These are phyloP conservation scores for Andrena bicolor DNA, from an alignment of 2,888 invertebrate genomes.

Conservation along the genomic window DNA sequence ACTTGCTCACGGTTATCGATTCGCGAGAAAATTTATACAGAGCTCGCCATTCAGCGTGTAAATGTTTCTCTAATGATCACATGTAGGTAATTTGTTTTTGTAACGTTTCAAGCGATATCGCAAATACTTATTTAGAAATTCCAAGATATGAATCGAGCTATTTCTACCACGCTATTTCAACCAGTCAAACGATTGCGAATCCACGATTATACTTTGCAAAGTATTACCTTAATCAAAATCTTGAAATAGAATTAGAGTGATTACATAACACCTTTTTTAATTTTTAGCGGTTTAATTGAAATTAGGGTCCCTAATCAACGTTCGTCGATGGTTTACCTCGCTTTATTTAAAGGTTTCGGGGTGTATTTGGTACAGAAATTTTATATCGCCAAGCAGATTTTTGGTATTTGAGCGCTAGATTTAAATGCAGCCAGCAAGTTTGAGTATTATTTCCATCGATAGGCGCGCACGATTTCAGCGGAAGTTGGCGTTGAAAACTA, in stretches of 20 bases:
- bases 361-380: background rate
- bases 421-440: background rate
- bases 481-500: constrained; percentile 24
- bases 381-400: background rate
- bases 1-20: background rate
- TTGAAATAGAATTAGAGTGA: background rate
- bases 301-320: background rate
- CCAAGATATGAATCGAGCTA: background rate
- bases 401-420: background rate
- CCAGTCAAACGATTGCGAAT: background rate
- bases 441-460: background rate
- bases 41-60: background rate
- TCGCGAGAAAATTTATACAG: background rate
- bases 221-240: background rate
- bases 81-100: background rate
- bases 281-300: background rate
- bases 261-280: background rate
- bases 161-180: background rate
- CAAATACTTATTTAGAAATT: constrained; percentile 7
- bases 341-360: background rate
- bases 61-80: background rate
- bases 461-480: constrained; percentile 10
- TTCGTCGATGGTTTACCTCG: background rate
- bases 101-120: background rate
- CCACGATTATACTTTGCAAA: background rate